These are phyloP conservation scores for Trissoscelio sp. DNA, from an alignment of 2,888 invertebrate genomes.

Conservation along the genomic window DNA sequence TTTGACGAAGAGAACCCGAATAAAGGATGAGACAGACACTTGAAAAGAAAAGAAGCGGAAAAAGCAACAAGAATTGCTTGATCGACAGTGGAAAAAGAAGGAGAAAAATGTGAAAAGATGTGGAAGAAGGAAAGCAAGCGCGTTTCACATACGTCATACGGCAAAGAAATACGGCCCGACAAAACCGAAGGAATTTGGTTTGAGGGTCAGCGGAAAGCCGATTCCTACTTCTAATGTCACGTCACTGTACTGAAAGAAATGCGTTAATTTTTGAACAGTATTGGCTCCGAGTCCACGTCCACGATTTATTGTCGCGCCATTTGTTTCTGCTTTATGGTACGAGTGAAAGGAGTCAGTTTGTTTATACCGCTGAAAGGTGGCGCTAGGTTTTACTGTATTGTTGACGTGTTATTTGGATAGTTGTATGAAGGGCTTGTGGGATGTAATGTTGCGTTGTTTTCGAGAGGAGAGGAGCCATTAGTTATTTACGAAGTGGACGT, in stretches of 20 bases:
- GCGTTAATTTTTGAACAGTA: slow-evolving; percentile 79
- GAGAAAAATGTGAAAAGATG: slow-evolving; percentile 19
- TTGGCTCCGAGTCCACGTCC: slow-evolving; percentile 70
- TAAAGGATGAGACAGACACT: slow-evolving; percentile 59
- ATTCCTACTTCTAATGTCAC: slow-evolving; percentile 74
- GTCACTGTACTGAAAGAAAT: slow-evolving; percentile 76
- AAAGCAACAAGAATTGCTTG: slow-evolving; percentile 38
- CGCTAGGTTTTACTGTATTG: slow-evolving; percentile 14
- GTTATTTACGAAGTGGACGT: slow-evolving; percentile 44
- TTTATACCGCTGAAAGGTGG: slow-evolving; percentile 26
- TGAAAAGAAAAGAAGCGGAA: slow-evolving; percentile 43
- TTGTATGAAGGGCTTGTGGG: slow-evolving; percentile 8
- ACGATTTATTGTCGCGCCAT: slow-evolving; percentile 60
- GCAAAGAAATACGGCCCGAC: slow-evolving; percentile 53
- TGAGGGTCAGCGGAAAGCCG: slow-evolving; percentile 45
- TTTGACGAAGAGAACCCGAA: slow-evolving; percentile 58
- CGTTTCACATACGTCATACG: slow-evolving; percentile 19
- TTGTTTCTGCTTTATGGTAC: slow-evolving; percentile 36
- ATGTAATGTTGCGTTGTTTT: slow-evolving; percentile 41
- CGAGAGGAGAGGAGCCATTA: slow-evolving; percentile 13
- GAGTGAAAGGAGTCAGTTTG: slow-evolving; percentile 23
- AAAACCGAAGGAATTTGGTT: slow-evolving; percentile 56
- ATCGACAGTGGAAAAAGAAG: slow-evolving; percentile 58
- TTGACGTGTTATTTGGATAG: slow-evolving; percentile 32
- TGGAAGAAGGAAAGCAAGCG: slow-evolving; percentile 10